Evolutionary conservation across 2,113 vertebrate species (phyloP).

Genomic region (Bucco capensis): DNA sequence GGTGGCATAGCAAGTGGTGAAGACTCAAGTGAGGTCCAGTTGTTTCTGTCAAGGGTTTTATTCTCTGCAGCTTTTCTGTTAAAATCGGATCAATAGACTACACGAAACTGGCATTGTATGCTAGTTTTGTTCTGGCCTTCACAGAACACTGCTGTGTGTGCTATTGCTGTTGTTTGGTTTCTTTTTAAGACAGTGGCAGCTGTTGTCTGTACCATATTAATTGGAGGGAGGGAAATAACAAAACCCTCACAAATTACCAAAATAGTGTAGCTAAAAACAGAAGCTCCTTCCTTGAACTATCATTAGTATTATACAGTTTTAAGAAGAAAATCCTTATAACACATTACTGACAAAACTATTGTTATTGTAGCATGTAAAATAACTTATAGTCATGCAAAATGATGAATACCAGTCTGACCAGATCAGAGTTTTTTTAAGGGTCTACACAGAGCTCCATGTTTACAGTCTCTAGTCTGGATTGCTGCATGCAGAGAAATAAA

Average conservation of each 20-base stretch:
- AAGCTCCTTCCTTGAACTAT: background rate
- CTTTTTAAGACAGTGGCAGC: background rate
- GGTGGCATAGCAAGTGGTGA: background rate
- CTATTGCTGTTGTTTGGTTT: background rate
- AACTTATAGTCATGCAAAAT: background rate
- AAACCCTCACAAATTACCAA: slow-evolving; percentile 12
- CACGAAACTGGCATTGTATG: background rate
- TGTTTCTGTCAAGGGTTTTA: slow-evolving; percentile 7
- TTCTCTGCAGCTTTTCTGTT: slow-evolving; percentile 9
- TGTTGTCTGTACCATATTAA: background rate
- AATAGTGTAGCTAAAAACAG: background rate
- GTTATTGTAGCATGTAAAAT: background rate
- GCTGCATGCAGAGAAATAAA: background rate
- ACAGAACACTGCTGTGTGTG: background rate
- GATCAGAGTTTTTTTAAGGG: background rate
- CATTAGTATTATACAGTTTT: background rate
- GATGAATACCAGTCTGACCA: background rate
- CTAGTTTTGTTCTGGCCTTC: background rate
- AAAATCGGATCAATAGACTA: background rate
- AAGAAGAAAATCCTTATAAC: background rate
- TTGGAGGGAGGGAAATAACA: slow-evolving; percentile 8
- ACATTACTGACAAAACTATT: background rate
- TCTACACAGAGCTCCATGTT: background rate
- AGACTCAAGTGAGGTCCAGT: background rate
- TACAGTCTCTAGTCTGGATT: background rate